Percentiles rank a stretch among this genome's conserved stretches.
Evolutionary conservation across 2,113 vertebrate species (phyloP).

Genomic region (Actinemys pallida): DNA sequence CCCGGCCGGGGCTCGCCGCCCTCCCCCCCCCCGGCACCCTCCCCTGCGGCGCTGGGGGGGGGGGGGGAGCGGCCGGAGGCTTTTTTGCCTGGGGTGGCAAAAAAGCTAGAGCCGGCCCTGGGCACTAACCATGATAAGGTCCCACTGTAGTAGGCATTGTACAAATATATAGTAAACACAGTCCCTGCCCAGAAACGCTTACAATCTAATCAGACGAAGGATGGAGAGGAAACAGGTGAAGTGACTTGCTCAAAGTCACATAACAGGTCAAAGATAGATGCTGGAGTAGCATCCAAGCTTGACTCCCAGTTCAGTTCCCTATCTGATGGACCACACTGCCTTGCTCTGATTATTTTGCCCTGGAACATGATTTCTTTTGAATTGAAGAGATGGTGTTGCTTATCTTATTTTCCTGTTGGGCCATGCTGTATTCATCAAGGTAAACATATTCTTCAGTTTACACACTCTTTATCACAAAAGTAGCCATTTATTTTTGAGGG

Average conservation of each 20-base stretch:
- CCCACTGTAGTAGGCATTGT: neutral
- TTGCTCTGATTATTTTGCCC: neutral
- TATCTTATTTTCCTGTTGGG: neutral
- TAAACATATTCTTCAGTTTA: neutral
- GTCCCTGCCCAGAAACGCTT: rapidly evolving
- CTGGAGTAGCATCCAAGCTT: neutral
- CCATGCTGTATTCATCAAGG: neutral
- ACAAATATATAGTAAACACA: neutral
- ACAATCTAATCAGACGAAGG: neutral
- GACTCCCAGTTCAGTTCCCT: neutral
- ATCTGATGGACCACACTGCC: neutral
- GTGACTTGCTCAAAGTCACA: neutral
- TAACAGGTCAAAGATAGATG: neutral
- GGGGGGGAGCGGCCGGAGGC: too few relatives aligned
- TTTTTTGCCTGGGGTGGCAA: too few relatives aligned
- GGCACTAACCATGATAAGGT: neutral
- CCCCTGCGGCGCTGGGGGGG: too few relatives aligned
- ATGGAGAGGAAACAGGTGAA: neutral
- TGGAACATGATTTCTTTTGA: neutral
- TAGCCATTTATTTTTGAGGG: neutral
- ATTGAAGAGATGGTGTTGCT: neutral
- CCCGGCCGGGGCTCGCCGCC: too few relatives aligned
- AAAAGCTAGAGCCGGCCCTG: too few relatives aligned
- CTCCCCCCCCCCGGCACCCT: too few relatives aligned
- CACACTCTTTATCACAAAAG: too few relatives aligned